Percentiles rank a stretch among this genome's conserved stretches.
Conservation (phyloP, 92 coral and sea anemone species). For the Virgularia gustaviana region DNA sequence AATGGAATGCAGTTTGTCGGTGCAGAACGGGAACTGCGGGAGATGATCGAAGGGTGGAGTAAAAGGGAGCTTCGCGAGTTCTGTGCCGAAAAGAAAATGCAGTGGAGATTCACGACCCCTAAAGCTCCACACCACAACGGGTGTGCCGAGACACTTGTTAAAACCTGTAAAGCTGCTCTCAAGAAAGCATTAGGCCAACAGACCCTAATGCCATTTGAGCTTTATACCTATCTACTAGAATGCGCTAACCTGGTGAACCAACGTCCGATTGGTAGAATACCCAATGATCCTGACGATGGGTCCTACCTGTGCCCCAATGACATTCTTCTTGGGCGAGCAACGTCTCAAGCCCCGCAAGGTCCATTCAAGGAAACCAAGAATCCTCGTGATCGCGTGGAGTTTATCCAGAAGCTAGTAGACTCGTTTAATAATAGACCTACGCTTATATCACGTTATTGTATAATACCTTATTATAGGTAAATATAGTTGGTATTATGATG, state of each 20-base stretch:
- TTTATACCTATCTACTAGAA: slow-evolving; percentile 56
- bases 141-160: slow-evolving; percentile 58
- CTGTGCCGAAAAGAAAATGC: slow-evolving; percentile 49
- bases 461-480: too few relatives aligned
- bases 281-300: slow-evolving; percentile 57
- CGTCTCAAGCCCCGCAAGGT: slow-evolving; percentile 56
- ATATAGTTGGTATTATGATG: too few relatives aligned
- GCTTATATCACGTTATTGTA: too few relatives aligned
- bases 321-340: slow-evolving; percentile 54
- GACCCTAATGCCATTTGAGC: slow-evolving; percentile 45
- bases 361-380: slow-evolving; percentile 56
- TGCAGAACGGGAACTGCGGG: slow-evolving; percentile 52
- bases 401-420: slow-evolving; percentile 50
- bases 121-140: slow-evolving; percentile 66
- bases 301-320: slow-evolving; percentile 49
- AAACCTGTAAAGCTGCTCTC: slow-evolving; percentile 51
- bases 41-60: slow-evolving; percentile 53
- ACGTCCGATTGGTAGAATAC: slow-evolving; percentile 56
- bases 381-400: slow-evolving; percentile 54
- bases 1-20: slow-evolving; percentile 61
- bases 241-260: slow-evolving; percentile 57
- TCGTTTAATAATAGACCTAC: too few relatives aligned
- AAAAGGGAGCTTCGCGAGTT: slow-evolving; percentile 36
- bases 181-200: slow-evolving; percentile 54
- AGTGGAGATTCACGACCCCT: slow-evolving; percentile 56